Evolutionary conservation across 2,113 vertebrate species (phyloP), one percentile per base, ranked within the genome.

Genomic region (Montifringilla adamsi): DNA sequence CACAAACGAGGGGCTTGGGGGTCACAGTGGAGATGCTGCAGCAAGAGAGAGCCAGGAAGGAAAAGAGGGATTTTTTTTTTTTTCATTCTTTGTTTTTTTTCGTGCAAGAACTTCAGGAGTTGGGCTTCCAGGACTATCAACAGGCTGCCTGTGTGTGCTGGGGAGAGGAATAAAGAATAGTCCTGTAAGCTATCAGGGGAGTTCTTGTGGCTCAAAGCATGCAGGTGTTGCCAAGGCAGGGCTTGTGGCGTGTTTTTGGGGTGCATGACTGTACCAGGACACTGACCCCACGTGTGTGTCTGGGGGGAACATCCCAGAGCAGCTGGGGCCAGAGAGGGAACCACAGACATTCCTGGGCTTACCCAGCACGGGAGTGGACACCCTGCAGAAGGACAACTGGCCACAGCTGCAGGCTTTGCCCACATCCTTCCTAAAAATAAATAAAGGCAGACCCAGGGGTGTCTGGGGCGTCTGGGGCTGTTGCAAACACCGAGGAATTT

Each of bases 301-400:
- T 37, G 19, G 13, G 24, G 24, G 70, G 39, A 26, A 60, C 47
- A 70, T 53, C 43, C 20, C 55, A 23, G 55, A 68, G 58, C 69
- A 77, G 1, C 66, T 31, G 60, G 31, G 33, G 12, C 35, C 24
- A 5, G 62, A 9, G 76, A 44, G 39, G 18, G 35, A 69, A 10
- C 39, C 3, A 4, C 0, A 0, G 31, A 53, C 1, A 5, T 49
- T 67, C 18, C 4, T n/a, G 52, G 46, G 14, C 52, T 74, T 20
- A 11, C 1, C 6, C 21, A 52, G 49, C 11, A 1, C 0, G 0
- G 43, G 47, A 31, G n/a, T 1, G 20, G 53, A 43, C 7, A 13
- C 30, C 18, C 33, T 27, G 41, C 50, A 56, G 22, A 6, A 39
- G 52, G 83, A 90, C 91, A 75, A 3, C 60, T 68, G 90, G 67